Percentiles rank a stretch among this genome's conserved stretches.
phyloP scores from a whole-genome alignment of 1,140 invertebrate species.

The Meloidogyne exigua region DNA sequence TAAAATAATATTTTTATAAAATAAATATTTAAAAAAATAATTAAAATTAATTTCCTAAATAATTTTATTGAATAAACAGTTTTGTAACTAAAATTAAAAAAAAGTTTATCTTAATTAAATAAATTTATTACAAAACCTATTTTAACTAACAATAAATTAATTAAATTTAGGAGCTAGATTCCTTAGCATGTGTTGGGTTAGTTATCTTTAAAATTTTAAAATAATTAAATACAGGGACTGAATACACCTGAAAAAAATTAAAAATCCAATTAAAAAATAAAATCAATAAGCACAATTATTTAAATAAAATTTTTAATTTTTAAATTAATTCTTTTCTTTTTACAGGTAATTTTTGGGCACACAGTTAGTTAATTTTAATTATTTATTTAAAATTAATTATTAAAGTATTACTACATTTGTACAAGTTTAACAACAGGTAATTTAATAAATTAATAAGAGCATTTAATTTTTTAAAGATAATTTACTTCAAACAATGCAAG shows the following conservation, averaged over 20 bases:
- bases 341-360: slow-evolving; percentile 55
- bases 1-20: no score
- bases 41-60: no score
- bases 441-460: not conserved
- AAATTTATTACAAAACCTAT: no score
- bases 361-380: slow-evolving; percentile 23
- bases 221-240: not conserved
- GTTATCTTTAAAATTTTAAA: slow-evolving; percentile 50
- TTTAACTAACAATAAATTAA: no score
- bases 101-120: no score
- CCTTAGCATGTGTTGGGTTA: slow-evolving; percentile 62
- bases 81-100: no score
- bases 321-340: slow-evolving; percentile 43
- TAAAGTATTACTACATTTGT: slow-evolving; percentile 54
- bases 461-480: slow-evolving; percentile 47
- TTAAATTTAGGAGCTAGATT: slow-evolving; percentile 47
- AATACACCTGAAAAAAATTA: no score
- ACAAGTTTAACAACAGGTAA: slow-evolving; percentile 54
- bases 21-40: no score
- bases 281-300: no score
- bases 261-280: no score
- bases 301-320: no score
- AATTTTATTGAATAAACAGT: no score
- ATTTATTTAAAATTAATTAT: not conserved
- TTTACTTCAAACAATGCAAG: slow-evolving; percentile 55